These are phyloP conservation scores for Lepidurus apus DNA, from an alignment of 1,140 invertebrate species.

Conservation along the genomic window DNA sequence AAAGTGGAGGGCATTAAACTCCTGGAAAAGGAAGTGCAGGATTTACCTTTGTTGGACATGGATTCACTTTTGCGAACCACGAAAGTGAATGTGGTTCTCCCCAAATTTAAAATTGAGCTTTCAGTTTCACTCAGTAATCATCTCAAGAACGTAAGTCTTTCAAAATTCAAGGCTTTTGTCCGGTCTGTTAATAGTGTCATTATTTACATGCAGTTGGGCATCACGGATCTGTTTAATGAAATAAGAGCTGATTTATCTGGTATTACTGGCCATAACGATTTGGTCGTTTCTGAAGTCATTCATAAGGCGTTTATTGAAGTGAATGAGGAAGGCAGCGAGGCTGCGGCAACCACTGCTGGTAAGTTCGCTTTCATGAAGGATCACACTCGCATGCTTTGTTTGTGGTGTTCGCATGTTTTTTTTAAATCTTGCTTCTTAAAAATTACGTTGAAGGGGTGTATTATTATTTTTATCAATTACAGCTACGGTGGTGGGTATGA, in stretches of 20 bases:
- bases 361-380: slow-evolving; percentile 38
- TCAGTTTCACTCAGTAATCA: slow-evolving; percentile 56
- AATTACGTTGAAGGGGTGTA: too few species aligned
- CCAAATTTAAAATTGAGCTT: slow-evolving; percentile 70
- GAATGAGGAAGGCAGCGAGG: slow-evolving; percentile 71
- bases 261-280: slow-evolving; percentile 50
- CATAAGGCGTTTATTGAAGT: slow-evolving; percentile 77
- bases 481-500: too few species aligned
- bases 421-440: not conserved
- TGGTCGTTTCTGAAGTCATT: slow-evolving; percentile 57
- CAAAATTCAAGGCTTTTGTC: slow-evolving; percentile 29
- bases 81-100: slow-evolving; percentile 60
- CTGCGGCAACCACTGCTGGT: slow-evolving; percentile 62
- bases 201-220: slow-evolving; percentile 55
- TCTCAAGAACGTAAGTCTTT: slow-evolving; percentile 56
- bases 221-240: slow-evolving; percentile 59
- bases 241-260: slow-evolving; percentile 56
- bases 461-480: too few species aligned
- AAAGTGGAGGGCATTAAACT: slow-evolving; percentile 53
- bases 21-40: slow-evolving; percentile 55
- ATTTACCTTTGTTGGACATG: slow-evolving; percentile 50
- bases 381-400: not conserved
- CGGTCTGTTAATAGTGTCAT: slow-evolving; percentile 32
- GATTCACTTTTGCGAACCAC: slow-evolving; percentile 46
- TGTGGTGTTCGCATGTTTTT: not conserved